Percentiles rank a stretch among this genome's conserved stretches.
phyloP scores from a whole-genome alignment of 2,797 vertebrate species.

The Acrocephalus scirpaceus region DNA sequence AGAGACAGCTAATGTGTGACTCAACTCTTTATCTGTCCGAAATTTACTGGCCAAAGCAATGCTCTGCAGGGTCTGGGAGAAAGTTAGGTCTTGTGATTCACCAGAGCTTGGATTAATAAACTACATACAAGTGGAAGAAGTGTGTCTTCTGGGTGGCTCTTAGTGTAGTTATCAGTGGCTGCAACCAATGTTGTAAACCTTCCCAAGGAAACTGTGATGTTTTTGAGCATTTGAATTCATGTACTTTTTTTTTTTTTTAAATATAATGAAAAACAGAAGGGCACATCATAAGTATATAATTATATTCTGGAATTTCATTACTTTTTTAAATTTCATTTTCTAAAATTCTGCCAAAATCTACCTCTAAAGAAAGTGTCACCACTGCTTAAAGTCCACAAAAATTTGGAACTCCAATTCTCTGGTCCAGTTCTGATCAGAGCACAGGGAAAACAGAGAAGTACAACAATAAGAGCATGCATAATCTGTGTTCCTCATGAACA shows the following conservation, averaged over 20 bases:
- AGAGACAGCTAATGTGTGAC: background rate
- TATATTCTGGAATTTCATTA: background rate
- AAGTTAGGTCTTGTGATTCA: background rate
- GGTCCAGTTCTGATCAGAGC: background rate
- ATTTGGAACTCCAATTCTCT: background rate
- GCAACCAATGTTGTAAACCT: background rate
- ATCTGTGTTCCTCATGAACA: background rate
- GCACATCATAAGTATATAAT: background rate
- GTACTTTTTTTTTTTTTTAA: background rate
- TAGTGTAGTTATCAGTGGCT: background rate
- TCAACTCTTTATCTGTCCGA: background rate
- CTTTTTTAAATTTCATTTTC: background rate
- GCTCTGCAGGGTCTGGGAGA: background rate
- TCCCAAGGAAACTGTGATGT: rapidly evolving
- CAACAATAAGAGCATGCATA: background rate
- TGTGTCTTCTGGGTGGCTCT: background rate
- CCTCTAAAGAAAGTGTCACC: background rate
- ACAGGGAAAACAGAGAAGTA: background rate
- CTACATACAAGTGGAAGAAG: background rate
- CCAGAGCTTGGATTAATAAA: background rate
- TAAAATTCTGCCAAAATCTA: background rate
- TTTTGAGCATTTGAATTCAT: background rate
- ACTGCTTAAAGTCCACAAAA: background rate
- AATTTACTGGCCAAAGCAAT: background rate
- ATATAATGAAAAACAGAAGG: background rate